Conservation (phyloP, 2,113 vertebrate species). For the Genyomyrus donnyi region DNA sequence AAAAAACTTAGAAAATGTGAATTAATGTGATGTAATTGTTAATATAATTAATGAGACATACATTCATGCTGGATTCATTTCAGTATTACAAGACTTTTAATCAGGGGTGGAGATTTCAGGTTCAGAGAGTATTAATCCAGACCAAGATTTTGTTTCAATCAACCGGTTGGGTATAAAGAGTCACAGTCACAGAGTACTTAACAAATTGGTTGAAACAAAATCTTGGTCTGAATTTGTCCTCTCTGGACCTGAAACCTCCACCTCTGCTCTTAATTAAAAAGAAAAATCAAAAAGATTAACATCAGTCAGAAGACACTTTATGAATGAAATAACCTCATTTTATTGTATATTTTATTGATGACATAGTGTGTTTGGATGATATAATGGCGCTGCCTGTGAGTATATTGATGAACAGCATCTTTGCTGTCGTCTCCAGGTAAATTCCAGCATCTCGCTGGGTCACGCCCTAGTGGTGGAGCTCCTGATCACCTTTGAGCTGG, state of each 20-base stretch:
- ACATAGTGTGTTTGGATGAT: background rate
- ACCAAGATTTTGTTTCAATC: too few relatives aligned
- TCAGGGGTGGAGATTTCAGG: too few relatives aligned
- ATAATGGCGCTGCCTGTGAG: background rate
- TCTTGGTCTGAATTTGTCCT: too few relatives aligned
- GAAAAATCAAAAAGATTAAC: background rate
- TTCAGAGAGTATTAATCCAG: too few relatives aligned
- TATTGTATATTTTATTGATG: background rate
- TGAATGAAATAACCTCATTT: background rate
- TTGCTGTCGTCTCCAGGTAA: conserved; percentile 63
- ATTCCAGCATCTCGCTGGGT: conserved; percentile 68
- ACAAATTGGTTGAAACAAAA: too few relatives aligned
- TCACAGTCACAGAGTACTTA: too few relatives aligned
- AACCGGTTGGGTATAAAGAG: too few relatives aligned
- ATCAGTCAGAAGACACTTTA: background rate
- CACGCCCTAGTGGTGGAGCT: conserved; percentile 85
- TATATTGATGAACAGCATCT: background rate
- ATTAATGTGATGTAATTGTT: background rate
- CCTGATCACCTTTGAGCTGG: conserved; percentile 91
- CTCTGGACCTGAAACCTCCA: too few relatives aligned
- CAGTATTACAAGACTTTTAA: background rate
- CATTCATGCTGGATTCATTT: background rate
- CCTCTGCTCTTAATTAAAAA: background rate
- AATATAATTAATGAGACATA: background rate
- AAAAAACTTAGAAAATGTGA: background rate